A percentile compares a stretch with the other conserved stretches of the same genome.
phyloP scores from a whole-genome alignment of 2,113 vertebrate species.

The Crotophaga sulcirostris region DNA sequence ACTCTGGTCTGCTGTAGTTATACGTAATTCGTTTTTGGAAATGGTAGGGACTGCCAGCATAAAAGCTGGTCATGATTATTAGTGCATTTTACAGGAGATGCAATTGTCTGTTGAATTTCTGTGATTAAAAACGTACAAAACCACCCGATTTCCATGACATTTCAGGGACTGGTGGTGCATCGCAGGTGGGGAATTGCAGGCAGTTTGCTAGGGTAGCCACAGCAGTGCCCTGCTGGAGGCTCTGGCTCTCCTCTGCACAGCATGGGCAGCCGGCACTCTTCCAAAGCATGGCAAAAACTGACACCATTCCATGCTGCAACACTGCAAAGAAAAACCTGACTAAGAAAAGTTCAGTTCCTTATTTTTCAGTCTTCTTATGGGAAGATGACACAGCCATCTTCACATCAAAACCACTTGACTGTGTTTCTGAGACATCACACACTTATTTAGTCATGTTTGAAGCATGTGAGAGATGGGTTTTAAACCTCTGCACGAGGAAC shows the following conservation, averaged over 20 bases:
- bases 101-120: neutral
- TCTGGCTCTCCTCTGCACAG: neutral
- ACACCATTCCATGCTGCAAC: neutral
- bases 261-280: neutral
- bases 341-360: neutral
- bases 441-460: neutral
- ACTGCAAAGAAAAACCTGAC: neutral
- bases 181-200: neutral
- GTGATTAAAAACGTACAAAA: neutral
- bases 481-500: neutral
- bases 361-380: neutral
- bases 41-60: neutral
- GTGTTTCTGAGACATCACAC: neutral
- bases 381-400: neutral
- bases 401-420: neutral
- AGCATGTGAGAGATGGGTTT: neutral
- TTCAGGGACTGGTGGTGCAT: accelerated
- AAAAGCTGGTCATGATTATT: neutral
- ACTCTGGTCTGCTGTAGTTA: neutral
- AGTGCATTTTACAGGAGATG: neutral
- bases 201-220: neutral
- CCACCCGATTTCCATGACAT: neutral
- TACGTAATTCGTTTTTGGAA: neutral
- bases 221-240: neutral
- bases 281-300: neutral